These are phyloP conservation scores for Drosophila ficusphila DNA, from an alignment of 1,140 invertebrate genomes.

Conservation along the genomic window DNA sequence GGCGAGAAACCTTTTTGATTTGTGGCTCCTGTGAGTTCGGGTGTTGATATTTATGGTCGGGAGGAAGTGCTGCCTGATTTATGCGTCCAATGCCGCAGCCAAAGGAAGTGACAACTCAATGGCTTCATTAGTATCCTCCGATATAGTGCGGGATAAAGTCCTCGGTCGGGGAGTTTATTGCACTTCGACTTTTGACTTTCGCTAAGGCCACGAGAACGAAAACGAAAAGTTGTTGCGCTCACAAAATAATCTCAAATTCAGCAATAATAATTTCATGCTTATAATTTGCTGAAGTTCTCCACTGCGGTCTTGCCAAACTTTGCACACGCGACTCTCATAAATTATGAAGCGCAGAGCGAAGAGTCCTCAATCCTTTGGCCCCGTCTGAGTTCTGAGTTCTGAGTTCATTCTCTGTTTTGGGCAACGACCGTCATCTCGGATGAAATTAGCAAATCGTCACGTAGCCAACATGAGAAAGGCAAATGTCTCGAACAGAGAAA, in stretches of 20 bases:
- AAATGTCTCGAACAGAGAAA: conserved; percentile 20
- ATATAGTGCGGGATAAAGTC: background rate
- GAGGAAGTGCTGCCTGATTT: conserved; percentile 58
- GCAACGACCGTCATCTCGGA: conserved; percentile 35
- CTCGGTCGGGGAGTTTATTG: conserved; percentile 58
- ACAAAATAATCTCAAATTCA: conserved; percentile 49
- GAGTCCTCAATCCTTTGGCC: conserved; percentile 31
- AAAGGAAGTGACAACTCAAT: conserved; percentile 76
- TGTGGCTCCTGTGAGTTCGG: conserved; percentile 34
- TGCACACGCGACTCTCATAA: conserved; percentile 59
- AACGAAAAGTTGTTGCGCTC: conserved; percentile 53
- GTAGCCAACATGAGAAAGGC: conserved; percentile 37
- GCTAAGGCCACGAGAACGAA: conserved; percentile 11
- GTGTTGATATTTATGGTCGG: conserved; percentile 65
- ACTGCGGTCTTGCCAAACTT: conserved; percentile 41
- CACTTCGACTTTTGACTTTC: conserved; percentile 80
- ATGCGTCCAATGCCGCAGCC: conserved; percentile 46
- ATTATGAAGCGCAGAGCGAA: conserved; percentile 42
- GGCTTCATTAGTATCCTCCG: conserved; percentile 68
- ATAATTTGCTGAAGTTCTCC: conserved; percentile 22
- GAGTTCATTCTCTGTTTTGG: conserved; percentile 23
- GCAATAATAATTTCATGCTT: conserved; percentile 49
- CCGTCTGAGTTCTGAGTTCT: conserved; percentile 19
- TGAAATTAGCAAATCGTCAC: conserved; percentile 79
- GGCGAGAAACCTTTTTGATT: conserved; percentile 64